Percentiles rank a stretch among this genome's conserved stretches.
phyloP scores from a whole-genome alignment of 2,113 vertebrate species.

The Misgurnus mizolepis region DNA sequence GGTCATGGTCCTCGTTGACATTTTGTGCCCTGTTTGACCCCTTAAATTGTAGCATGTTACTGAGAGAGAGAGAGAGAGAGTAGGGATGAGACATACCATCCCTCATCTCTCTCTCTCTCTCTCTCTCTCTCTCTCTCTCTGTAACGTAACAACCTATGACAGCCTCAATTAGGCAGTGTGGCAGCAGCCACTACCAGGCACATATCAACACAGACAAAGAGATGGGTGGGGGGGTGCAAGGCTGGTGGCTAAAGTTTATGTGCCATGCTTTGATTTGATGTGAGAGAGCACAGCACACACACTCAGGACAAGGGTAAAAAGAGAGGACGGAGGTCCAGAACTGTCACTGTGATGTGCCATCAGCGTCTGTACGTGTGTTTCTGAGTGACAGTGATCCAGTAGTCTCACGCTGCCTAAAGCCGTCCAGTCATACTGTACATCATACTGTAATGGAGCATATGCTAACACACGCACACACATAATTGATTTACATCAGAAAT shows the following conservation, averaged over 20 bases:
- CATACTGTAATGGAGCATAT: conserved; percentile 43
- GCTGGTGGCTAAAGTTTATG: conserved; percentile 66
- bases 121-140: conserved; percentile 25
- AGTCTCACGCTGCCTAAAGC: conserved; percentile 52
- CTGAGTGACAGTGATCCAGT: conserved; percentile 73
- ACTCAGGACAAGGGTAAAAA: conserved; percentile 58
- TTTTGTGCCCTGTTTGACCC: conserved; percentile 42
- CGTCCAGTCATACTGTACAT: conserved; percentile 44
- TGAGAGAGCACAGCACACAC: conserved; percentile 62
- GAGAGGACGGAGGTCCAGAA: conserved; percentile 71
- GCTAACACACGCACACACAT: neutral
- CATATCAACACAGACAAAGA: conserved; percentile 48
- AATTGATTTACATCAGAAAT: neutral
- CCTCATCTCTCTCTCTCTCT: conserved; percentile 26
- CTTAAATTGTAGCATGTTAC: conserved; percentile 27
- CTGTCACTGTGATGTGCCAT: conserved; percentile 71
- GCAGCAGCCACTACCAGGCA: conserved; percentile 54
- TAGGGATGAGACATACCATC: conserved; percentile 30
- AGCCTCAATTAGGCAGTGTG: conserved; percentile 62
- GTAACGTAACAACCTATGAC: conserved; percentile 57
- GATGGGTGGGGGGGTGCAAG: conserved; percentile 38
- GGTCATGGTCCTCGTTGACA: conserved; percentile 39
- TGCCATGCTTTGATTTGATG: conserved; percentile 69
- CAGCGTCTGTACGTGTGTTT: conserved; percentile 69
- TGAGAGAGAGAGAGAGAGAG: neutral